Base-by-base conservation (phyloP, 2,888 invertebrate genomes). In the Horisme vitalbata region DNA sequence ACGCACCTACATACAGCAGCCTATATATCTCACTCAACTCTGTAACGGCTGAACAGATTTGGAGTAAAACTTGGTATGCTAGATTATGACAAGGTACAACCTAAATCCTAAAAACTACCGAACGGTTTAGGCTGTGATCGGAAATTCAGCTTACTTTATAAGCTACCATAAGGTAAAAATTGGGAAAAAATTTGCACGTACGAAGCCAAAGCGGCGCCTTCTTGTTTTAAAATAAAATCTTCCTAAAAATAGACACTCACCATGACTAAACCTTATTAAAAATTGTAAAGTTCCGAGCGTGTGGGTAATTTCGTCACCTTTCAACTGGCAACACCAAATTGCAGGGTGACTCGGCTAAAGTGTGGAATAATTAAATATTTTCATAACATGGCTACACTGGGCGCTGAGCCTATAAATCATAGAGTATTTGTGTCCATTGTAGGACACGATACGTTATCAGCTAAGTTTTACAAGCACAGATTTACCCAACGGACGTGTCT, bases 321-420 rank as follows among this genome's bases (percentile, higher is more conserved):
- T 63, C 45, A 56, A 50, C 63, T 68, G 70, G 74, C 71, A 73
- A 71, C 76, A 64, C 71, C 61, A 63, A 65, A 67, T 68, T 65
- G 63, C 68, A 61, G 71, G 70, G 73, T 85, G 82, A 81, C 77
- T 78, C 67, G 57, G 71, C 64, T 67, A 61, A 73, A 77, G 68
- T 70, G 65, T 55, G 61, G 67, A 78, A 81, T 86, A 86, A 86
- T 86, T 86, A 86, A 86, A 86, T 86, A 84, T 85, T 86, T 85
- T 84, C 86, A 82, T 83, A 82, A 80, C 82, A 79, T 73, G 81
- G 78, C 78, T 77, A 81, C 83, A 78, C 73, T 70, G 75, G 70
- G 65, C 64, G 59, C 53, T 54, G 59, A 55, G 67, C 66, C 65
- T 75, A 83, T 84, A 83, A 83, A 85, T 84, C 85, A 84, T 72